Conservation (phyloP, 2,113 vertebrate genomes). For the Antennarius striatus region DNA sequence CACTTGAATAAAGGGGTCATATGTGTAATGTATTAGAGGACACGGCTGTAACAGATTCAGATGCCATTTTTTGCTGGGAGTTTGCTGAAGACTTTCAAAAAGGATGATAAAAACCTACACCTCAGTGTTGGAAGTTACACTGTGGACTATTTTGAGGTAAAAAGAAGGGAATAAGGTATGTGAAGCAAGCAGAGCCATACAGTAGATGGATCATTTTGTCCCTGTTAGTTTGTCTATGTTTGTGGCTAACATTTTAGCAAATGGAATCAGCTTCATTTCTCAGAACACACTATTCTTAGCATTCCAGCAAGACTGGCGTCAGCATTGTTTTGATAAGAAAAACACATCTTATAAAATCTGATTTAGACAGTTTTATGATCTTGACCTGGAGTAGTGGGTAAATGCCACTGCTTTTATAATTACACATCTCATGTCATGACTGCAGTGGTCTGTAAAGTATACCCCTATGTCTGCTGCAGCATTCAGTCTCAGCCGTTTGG, state of each 20-base stretch:
- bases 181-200: too few relatives aligned
- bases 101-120: too few relatives aligned
- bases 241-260: neutral
- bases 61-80: too few relatives aligned
- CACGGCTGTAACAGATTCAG: too few relatives aligned
- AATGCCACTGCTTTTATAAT: constrained; percentile 43
- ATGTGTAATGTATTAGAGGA: too few relatives aligned
- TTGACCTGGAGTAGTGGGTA: constrained; percentile 24
- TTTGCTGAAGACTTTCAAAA: too few relatives aligned
- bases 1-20: too few relatives aligned
- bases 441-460: constrained; percentile 29
- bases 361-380: constrained; percentile 52
- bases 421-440: constrained; percentile 27
- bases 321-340: constrained; percentile 45
- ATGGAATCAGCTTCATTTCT: constrained; percentile 35
- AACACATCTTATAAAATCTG: constrained; percentile 54
- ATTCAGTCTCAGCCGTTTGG: too few relatives aligned
- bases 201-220: too few relatives aligned
- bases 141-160: neutral
- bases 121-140: neutral
- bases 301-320: constrained; percentile 42
- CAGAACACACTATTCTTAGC: constrained; percentile 49
- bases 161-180: neutral
- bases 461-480: constrained; percentile 1
- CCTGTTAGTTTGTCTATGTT: too few relatives aligned